phyloP scores from a whole-genome alignment of 2,113 vertebrate species.

The Narcine bancroftii region DNA sequence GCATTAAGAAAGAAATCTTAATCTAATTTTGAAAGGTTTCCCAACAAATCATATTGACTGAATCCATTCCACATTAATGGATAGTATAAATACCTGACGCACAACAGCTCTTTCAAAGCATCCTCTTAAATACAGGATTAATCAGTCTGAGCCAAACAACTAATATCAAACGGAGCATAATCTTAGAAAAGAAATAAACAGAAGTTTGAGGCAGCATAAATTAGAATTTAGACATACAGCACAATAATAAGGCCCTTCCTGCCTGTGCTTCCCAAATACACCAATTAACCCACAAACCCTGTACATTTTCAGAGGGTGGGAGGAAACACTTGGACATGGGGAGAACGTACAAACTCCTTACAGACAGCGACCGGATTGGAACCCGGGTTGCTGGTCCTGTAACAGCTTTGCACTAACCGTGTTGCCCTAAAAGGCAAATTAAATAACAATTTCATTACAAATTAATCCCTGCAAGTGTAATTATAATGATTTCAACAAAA shows the following conservation, averaged over 20 bases:
- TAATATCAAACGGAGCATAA: neutral
- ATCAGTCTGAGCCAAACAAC: neutral
- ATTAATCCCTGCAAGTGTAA: neutral
- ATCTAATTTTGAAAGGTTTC: neutral
- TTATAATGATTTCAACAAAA: constrained; percentile 14
- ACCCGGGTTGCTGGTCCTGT: no score
- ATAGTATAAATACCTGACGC: neutral
- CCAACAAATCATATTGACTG: neutral
- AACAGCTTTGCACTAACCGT: no score
- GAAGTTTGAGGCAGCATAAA: neutral
- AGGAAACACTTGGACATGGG: no score
- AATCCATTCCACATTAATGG: neutral
- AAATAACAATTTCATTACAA: constrained; percentile 22
- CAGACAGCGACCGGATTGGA: no score
- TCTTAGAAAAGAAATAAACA: neutral
- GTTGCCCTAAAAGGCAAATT: no score
- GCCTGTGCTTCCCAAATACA: no score
- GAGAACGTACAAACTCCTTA: no score
- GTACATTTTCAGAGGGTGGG: no score
- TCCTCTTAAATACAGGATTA: neutral
- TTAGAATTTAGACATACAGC: no score
- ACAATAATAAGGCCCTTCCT: no score
- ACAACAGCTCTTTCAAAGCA: neutral
- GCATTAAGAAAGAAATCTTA: neutral
- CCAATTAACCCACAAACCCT: no score